Percentiles rank a stretch among this genome's conserved stretches.
Conservation (phyloP, 2,888 invertebrate genomes). For the Onchidella celtica region DNA sequence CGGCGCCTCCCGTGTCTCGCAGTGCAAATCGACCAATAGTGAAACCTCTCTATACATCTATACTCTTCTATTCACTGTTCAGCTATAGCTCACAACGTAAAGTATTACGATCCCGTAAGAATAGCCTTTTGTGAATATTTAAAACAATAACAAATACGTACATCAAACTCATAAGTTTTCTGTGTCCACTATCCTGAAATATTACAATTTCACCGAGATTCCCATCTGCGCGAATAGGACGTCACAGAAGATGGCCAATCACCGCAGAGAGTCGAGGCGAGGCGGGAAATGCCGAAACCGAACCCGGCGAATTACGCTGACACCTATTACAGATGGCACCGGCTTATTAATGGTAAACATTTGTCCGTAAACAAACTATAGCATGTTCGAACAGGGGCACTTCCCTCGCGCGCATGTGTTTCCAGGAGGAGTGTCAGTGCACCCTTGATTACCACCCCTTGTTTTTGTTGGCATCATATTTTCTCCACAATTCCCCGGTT, state of each 20-base stretch:
- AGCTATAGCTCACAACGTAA: too few species aligned
- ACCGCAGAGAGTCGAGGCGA: neutral
- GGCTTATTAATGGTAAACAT: slow-evolving; percentile 36
- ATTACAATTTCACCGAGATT: too few species aligned
- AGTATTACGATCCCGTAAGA: too few species aligned
- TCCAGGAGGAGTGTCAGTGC: slow-evolving; percentile 33
- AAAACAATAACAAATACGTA: too few species aligned
- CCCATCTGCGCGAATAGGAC: neutral
- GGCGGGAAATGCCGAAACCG: slow-evolving; percentile 32
- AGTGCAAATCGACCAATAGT: too few species aligned
- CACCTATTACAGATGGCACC: slow-evolving; percentile 41
- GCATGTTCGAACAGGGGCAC: slow-evolving; percentile 20
- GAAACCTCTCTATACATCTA: too few species aligned
- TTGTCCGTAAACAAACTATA: slow-evolving; percentile 33
- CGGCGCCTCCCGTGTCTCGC: too few species aligned
- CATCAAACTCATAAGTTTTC: too few species aligned
- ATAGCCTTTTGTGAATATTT: too few species aligned
- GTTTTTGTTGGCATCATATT: neutral
- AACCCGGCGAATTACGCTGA: slow-evolving; percentile 32
- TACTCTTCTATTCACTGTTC: too few species aligned
- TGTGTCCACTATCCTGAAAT: too few species aligned
- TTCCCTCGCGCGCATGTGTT: slow-evolving; percentile 21
- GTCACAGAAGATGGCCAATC: slow-evolving; percentile 12
- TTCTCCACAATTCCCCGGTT: neutral
- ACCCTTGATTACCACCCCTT: slow-evolving; percentile 27